Evolutionary conservation across 2,113 vertebrate species (phyloP).

Genomic region (Sprattus sprattus): DNA sequence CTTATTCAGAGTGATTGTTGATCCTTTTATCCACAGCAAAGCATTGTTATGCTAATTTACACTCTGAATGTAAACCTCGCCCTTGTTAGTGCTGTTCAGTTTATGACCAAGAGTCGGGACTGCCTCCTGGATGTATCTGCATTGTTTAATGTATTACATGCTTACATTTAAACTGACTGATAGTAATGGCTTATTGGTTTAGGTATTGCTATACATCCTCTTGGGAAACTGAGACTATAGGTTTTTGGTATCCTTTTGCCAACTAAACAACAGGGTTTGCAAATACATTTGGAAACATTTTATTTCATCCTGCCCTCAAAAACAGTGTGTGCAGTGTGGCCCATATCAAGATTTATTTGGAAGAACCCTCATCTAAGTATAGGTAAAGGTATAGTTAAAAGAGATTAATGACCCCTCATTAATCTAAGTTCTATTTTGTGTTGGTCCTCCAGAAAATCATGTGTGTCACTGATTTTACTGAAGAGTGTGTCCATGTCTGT

Average conservation of each 20-base stretch:
- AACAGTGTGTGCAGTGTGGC: slow-evolving; percentile 39
- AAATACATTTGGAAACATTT: not conserved
- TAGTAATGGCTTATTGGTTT: not conserved
- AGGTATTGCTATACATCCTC: not conserved
- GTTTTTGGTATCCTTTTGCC: not conserved
- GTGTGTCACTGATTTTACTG: not conserved
- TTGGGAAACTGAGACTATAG: not conserved
- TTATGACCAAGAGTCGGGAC: not conserved
- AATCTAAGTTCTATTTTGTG: slow-evolving; percentile 1
- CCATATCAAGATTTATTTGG: slow-evolving; percentile 45
- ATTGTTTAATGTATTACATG: not conserved
- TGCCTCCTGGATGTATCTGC: not conserved
- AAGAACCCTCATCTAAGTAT: slow-evolving; percentile 46
- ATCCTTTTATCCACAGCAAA: not conserved
- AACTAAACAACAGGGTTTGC: not conserved
- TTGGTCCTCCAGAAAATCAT: not conserved
- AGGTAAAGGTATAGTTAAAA: not conserved
- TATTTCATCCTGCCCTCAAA: not conserved
- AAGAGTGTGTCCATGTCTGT: not conserved
- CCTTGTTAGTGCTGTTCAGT: not conserved
- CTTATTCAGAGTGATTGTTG: not conserved
- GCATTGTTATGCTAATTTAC: not conserved
- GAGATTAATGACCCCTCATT: not conserved
- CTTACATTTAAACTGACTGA: not conserved
- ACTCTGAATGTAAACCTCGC: not conserved